A percentile compares a stretch with the other conserved stretches of the same genome.
These are phyloP conservation scores for Amniataba percoides DNA, from an alignment of 2,797 vertebrate species.

Conservation along the genomic window DNA sequence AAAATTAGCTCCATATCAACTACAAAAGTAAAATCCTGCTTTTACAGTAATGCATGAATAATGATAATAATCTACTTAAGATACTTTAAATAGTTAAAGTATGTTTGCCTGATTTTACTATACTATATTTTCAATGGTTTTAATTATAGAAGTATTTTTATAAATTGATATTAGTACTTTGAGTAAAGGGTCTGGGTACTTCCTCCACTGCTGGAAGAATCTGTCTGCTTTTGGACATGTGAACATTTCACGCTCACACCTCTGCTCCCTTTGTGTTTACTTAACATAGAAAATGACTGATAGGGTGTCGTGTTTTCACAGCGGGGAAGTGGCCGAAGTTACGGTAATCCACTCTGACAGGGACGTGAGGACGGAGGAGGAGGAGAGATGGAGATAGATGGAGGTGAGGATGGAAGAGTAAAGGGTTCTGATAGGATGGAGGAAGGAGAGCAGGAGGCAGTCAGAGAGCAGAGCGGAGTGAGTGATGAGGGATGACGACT, in stretches of 20 bases:
- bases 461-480: conserved; percentile 45
- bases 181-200: background rate
- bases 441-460: conserved; percentile 48
- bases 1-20: too few species aligned
- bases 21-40: too few species aligned
- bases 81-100: too few species aligned
- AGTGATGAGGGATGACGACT: conserved; percentile 73
- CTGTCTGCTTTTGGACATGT: conserved; percentile 18
- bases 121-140: too few species aligned
- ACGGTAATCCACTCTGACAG: conserved; percentile 54
- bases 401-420: conserved; percentile 34
- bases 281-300: conserved; percentile 55
- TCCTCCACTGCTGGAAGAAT: background rate
- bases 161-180: background rate
- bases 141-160: too few species aligned
- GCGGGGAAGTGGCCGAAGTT: conserved; percentile 19
- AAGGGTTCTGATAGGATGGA: conserved; percentile 32
- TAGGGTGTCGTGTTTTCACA: conserved; percentile 41
- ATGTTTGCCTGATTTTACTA: too few species aligned
- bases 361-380: conserved; percentile 49
- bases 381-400: conserved; percentile 30
- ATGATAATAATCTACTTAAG: too few species aligned
- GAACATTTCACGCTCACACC: conserved; percentile 31
- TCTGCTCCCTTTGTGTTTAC: conserved; percentile 38
- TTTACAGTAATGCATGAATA: too few species aligned